Evolutionary conservation across 1,140 invertebrate genomes (phyloP), one percentile per base, ranked within the genome.

Genomic region (Pseudomyrmex flavicornis): DNA sequence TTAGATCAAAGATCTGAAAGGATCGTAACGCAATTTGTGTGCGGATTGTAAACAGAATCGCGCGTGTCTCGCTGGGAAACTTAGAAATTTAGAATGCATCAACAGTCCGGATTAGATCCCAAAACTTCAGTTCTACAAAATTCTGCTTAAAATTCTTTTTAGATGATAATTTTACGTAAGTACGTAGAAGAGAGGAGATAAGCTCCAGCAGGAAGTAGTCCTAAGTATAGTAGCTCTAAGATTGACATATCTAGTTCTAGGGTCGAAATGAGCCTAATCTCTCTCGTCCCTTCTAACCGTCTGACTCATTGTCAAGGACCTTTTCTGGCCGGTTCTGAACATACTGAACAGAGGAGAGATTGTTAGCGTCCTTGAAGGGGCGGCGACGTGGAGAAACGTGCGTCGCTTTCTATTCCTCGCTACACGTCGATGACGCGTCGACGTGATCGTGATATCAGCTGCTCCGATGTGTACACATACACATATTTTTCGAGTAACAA

Each of bases 291-390:
- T 79, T 79, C 44, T 59, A 12, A 56, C 35, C 13, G 9, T 20
- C 13, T 62, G 35, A 35, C 15, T 70, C 68, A 74, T 73, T 84
- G 85, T 52, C 68, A 75, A 87, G 54, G 75, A 80, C n/a, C 13
- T 46, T 66, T 56, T 35, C 73, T 35, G 44, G 50, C 73, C 72
- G 44, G 44, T 50, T 83, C 50, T 66, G 54, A 80, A 70, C 59
- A 61, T 50, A 72, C 70, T 75, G 5, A 35, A 35, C 20, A 17
- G 10, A 68, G 12, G 20, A 54, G 58, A 35, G 15, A 13, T 84
- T 20, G 52, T 58, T 15, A 62, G 59, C 87, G 86, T 88, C 83
- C 86, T 88, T 88, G 83, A 72, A 68, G 72, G 61, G 70, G 46
- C 26, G 58, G 10, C 74, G 44, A 46, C 54, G 58, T 44, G 58